phyloP scores from a whole-genome alignment of 2,888 invertebrate genomes.

The Andrena marginata region DNA sequence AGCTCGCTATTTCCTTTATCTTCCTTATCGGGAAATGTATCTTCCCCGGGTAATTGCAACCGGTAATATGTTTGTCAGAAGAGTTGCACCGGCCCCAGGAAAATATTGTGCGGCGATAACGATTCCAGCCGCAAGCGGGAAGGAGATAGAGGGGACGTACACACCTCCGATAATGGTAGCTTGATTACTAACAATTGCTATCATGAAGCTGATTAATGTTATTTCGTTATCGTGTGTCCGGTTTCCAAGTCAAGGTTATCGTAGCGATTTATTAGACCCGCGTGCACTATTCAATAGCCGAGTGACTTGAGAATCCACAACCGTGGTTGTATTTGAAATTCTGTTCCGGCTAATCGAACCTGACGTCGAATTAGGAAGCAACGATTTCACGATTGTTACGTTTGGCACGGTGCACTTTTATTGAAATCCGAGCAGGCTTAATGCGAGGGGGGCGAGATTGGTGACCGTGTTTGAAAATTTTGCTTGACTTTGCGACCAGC shows the following conservation, averaged over 20 bases:
- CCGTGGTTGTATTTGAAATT: neutral
- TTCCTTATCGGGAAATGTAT: slow-evolving; percentile 52
- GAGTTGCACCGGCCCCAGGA: neutral
- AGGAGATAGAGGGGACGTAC: neutral
- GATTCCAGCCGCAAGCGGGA: neutral
- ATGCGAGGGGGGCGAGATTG: neutral
- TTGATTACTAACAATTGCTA: slow-evolving; percentile 15
- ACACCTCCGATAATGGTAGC: neutral
- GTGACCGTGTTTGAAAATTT: slow-evolving; percentile 3
- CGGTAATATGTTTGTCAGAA: slow-evolving; percentile 21
- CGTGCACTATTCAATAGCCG: neutral
- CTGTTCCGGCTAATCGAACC: neutral
- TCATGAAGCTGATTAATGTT: slow-evolving; percentile 7
- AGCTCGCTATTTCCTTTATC: slow-evolving; percentile 65
- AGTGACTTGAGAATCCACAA: neutral
- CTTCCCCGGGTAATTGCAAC: slow-evolving; percentile 38
- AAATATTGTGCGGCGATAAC: neutral
- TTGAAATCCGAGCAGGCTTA: neutral
- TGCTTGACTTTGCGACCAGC: neutral
- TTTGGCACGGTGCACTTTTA: neutral
- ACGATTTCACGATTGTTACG: neutral
- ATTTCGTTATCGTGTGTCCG: neutral
- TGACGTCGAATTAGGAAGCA: neutral
- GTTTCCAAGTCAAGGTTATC: slow-evolving; percentile 22
- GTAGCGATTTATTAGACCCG: neutral